phyloP scores from a whole-genome alignment of 1,140 invertebrate species.

The Bilobella aurantiaca region DNA sequence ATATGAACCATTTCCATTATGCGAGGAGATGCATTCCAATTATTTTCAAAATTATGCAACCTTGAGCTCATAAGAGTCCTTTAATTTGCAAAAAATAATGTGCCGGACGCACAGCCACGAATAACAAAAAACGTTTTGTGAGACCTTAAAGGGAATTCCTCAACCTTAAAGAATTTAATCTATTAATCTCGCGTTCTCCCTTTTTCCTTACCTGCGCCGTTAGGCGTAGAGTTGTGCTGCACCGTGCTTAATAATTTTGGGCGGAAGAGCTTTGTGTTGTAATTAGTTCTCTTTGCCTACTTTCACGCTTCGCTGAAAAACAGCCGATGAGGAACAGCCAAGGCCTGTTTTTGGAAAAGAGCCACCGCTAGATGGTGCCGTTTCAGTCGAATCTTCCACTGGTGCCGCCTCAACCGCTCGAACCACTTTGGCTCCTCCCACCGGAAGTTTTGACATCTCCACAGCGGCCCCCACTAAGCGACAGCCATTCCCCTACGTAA shows the following conservation, averaged over 20 bases:
- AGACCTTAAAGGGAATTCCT: neutral
- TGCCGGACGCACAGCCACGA: too few relatives aligned
- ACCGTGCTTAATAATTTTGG: neutral
- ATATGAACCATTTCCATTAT: neutral
- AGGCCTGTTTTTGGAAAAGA: too few relatives aligned
- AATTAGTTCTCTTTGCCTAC: constrained; percentile 1
- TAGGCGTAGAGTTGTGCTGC: too few relatives aligned
- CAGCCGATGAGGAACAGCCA: neutral
- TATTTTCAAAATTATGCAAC: neutral
- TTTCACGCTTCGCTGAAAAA: neutral
- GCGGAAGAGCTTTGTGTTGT: neutral
- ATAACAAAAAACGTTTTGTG: too few relatives aligned
- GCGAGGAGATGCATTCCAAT: neutral
- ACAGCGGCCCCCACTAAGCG: neutral
- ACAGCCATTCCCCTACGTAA: neutral
- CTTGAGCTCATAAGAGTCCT: too few relatives aligned
- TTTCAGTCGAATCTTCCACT: too few relatives aligned
- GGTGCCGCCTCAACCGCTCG: too few relatives aligned
- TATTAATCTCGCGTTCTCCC: neutral
- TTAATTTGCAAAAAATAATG: too few relatives aligned
- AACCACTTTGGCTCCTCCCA: constrained; percentile 1
- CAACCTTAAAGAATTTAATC: neutral
- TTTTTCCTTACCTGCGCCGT: too few relatives aligned
- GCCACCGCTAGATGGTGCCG: too few relatives aligned
- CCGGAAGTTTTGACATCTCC: neutral